A percentile compares a stretch with the other conserved stretches of the same genome.
Evolutionary conservation across 2,113 vertebrate genomes (phyloP).

Genomic region (Scomber scombrus): DNA sequence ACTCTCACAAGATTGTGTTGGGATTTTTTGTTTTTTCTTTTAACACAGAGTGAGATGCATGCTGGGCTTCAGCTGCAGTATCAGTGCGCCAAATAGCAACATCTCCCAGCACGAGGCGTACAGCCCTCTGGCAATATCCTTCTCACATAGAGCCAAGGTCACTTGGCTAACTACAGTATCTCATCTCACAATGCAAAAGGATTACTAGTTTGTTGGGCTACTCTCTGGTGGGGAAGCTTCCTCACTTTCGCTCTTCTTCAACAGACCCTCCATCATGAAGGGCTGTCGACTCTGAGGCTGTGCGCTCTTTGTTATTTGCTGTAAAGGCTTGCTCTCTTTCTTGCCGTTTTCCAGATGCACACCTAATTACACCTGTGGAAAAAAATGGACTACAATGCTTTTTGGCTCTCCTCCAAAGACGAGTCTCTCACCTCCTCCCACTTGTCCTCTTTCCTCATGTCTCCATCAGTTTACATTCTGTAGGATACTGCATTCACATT

Average conservation of each 20-base stretch:
- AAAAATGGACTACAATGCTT: slow-evolving; percentile 10
- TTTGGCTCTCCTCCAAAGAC: slow-evolving; percentile 42
- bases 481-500: neutral
- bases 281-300: slow-evolving; percentile 11
- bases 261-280: slow-evolving; percentile 31
- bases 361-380: slow-evolving; percentile 48
- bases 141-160: slow-evolving; percentile 76
- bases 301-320: slow-evolving; percentile 13
- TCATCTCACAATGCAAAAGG: slow-evolving; percentile 68
- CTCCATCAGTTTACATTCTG: slow-evolving; percentile 1
- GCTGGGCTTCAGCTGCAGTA: slow-evolving; percentile 66
- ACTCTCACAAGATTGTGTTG: slow-evolving; percentile 23
- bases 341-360: slow-evolving; percentile 25
- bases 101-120: slow-evolving; percentile 67
- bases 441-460: slow-evolving; percentile 21
- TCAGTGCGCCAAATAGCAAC: slow-evolving; percentile 69
- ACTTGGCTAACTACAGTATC: slow-evolving; percentile 65
- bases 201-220: slow-evolving; percentile 47
- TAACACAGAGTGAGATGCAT: slow-evolving; percentile 35
- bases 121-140: slow-evolving; percentile 74
- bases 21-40: slow-evolving; percentile 15
- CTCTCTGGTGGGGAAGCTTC: slow-evolving; percentile 34
- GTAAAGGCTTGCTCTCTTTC: slow-evolving; percentile 13
- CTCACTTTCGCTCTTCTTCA: slow-evolving; percentile 23
- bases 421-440: slow-evolving; percentile 52